Conservation (phyloP, 2,113 vertebrate genomes). For the Illadopsis cleaveri region DNA sequence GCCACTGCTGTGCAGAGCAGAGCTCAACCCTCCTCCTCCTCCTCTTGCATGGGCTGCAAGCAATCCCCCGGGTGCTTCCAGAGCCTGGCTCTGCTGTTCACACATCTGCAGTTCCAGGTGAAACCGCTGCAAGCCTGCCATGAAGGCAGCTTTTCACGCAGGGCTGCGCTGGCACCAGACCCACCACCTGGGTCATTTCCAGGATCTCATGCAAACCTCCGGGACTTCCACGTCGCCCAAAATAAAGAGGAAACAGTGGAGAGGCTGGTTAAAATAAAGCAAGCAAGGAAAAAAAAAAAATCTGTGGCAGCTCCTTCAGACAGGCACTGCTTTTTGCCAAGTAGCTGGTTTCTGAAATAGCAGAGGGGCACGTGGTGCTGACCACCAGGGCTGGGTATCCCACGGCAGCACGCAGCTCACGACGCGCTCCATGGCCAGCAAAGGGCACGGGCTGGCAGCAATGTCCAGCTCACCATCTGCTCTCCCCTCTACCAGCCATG, state of each 20-base stretch:
- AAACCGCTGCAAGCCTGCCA: background rate
- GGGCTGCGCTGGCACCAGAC: background rate
- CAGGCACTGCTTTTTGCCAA: background rate
- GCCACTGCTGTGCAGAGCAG: background rate
- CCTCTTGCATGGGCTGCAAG: background rate
- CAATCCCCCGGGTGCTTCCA: background rate
- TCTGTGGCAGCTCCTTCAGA: background rate
- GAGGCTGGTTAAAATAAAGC: background rate
- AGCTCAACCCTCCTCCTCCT: background rate
- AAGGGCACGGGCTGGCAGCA: background rate
- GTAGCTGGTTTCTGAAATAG: background rate
- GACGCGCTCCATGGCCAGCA: background rate
- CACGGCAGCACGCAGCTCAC: accelerated
- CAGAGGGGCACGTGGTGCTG: background rate
- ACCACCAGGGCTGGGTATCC: accelerated
- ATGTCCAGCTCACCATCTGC: accelerated
- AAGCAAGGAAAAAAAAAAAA: background rate
- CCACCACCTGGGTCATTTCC: background rate
- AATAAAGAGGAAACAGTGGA: background rate
- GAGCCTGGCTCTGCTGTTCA: background rate
- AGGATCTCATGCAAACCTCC: conserved; percentile 2
- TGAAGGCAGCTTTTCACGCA: background rate
- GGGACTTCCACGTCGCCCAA: background rate
- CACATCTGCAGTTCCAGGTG: conserved; percentile 44
- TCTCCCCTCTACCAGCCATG: accelerated